Evolutionary conservation across 1,140 invertebrate genomes (phyloP), one percentile per base, ranked within the genome.

Genomic region (Oppia nitens): DNA sequence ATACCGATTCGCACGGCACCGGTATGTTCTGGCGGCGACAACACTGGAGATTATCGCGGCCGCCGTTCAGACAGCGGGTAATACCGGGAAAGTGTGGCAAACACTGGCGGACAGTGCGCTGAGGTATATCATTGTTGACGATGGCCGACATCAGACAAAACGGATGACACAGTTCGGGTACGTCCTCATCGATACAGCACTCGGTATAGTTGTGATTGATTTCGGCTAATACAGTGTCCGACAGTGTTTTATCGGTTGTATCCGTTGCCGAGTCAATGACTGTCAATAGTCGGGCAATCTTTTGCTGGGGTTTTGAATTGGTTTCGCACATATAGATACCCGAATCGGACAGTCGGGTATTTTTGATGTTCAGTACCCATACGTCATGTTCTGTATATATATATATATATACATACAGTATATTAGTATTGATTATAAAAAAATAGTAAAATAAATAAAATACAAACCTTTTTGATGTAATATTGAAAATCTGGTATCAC

Each of bases 261-360:
- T 70, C 84, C 6, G 57, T 49, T 9, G 49, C 29, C 9, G 26
- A 23, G 24, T 60, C 45, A 28, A 40, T 48, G 23, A 65, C 83
- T 65, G 76, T 79, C 11, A 88, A 70, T 67, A 81, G 79, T 67
- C 85, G 82, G 66, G 84, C 84, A 61, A 83, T 83, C 50, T 79
- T 74, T n/a, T 85, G 74, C 2, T 80, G 77, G 0, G 84, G 84
- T 62, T 80, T 79, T n/a, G 80, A 83, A 72, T 87, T 87, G 0
- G 87, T 78, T 70, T 87, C 84, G 64, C 85, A 88, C 61, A 82
- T 78, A 66, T 88, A 88, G 6, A 84, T 74, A 2, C 84, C 85
- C 3, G 82, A 78, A 69, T 88, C 85, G 6, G 74, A 75, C 2
- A 77, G 68, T 64, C 76, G 79, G 0, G 80, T 77, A 26, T 75